Conservation (phyloP, 2,888 invertebrate genomes). For the Lepidonotus clava region DNA sequence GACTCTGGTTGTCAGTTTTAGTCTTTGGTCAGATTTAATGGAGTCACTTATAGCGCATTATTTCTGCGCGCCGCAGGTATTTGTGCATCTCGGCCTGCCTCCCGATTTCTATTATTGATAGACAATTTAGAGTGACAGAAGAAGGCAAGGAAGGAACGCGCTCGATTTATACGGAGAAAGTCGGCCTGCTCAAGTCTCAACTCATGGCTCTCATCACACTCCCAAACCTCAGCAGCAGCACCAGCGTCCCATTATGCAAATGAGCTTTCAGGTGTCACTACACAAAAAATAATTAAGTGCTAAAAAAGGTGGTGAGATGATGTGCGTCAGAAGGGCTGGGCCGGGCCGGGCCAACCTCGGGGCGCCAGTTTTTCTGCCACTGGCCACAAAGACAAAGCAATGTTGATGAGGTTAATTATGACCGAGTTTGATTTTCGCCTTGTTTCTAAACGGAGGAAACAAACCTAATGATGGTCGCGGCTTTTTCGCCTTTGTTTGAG, state of each 20-base stretch:
- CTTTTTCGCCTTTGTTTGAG: conserved; percentile 54
- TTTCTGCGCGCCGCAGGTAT: conserved; percentile 23
- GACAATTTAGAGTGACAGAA: background rate
- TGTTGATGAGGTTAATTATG: conserved; percentile 51
- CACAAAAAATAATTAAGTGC: no score
- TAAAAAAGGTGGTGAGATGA: conserved; percentile 27
- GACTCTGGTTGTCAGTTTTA: background rate
- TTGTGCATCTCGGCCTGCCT: background rate
- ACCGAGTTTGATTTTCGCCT: conserved; percentile 46
- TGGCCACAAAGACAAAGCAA: conserved; percentile 46
- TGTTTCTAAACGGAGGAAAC: conserved; percentile 51
- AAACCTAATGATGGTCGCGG: conserved; percentile 40
- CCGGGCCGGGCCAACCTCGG: conserved; percentile 22
- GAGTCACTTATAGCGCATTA: conserved; percentile 6
- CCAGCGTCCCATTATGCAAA: conserved; percentile 42
- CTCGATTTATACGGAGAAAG: background rate
- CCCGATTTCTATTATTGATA: conserved; percentile 29
- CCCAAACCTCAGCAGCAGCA: background rate
- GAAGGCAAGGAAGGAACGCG: conserved; percentile 1
- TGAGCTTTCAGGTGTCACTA: conserved; percentile 46
- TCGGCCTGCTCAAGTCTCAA: background rate
- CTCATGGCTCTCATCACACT: background rate
- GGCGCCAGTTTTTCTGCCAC: background rate
- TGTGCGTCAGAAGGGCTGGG: conserved; percentile 43
- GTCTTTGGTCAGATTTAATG: conserved; percentile 20